These are phyloP conservation scores for Chaetophractus vellerosus DNA, from an alignment of 2,797 vertebrate species.

Conservation along the genomic window DNA sequence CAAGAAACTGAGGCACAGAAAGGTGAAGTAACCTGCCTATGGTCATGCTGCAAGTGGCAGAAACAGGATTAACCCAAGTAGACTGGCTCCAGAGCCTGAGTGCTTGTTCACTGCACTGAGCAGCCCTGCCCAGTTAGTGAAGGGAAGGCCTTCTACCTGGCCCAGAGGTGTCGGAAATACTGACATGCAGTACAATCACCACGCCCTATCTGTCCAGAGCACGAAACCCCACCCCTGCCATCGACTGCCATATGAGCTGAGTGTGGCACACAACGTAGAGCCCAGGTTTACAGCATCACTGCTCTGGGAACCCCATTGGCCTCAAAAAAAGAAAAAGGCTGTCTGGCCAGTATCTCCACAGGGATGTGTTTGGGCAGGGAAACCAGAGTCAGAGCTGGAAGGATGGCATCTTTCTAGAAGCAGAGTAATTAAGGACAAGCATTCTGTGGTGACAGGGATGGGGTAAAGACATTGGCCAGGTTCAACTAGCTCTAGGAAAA, in stretches of 20 bases:
- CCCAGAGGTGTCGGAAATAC: neutral
- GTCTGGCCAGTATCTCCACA: neutral
- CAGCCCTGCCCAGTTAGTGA: neutral
- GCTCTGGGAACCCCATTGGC: neutral
- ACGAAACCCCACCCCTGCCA: neutral
- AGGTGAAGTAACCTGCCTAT: neutral
- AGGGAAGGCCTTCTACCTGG: neutral
- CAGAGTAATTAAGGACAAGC: neutral
- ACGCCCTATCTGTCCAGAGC: neutral
- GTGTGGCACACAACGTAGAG: neutral
- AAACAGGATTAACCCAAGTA: neutral
- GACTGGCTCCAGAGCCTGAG: too few relatives aligned
- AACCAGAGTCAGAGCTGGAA: neutral
- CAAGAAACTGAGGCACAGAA: neutral
- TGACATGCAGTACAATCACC: neutral
- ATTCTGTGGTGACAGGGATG: neutral
- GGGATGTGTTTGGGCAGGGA: neutral
- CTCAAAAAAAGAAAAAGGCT: neutral
- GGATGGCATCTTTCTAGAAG: neutral
- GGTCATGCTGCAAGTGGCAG: neutral
- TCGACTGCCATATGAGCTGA: neutral
- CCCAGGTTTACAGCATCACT: neutral
- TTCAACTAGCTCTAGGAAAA: neutral
- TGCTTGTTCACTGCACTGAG: rapidly evolving
- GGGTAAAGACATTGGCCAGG: neutral